phyloP scores from a whole-genome alignment of 2,113 vertebrate genomes.

The Spea multiplicata region DNA sequence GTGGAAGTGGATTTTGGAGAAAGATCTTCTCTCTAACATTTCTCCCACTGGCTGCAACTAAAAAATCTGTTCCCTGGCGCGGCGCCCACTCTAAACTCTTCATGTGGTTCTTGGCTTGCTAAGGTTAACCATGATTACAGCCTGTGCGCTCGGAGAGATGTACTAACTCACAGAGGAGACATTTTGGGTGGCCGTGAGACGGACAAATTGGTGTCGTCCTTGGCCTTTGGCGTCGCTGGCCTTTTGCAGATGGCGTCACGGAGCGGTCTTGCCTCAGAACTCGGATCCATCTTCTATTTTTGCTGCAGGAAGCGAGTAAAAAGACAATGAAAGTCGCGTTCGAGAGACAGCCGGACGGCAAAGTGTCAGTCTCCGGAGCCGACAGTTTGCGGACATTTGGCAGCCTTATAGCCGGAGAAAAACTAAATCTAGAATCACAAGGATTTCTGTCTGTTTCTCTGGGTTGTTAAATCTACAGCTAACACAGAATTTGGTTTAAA shows the following conservation, averaged over 20 bases:
- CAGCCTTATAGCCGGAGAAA: no score
- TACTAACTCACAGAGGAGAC: slow-evolving; percentile 17
- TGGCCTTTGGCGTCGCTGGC: slow-evolving; percentile 32
- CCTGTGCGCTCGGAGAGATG: slow-evolving; percentile 14
- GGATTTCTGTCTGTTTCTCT: no score
- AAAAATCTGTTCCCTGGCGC: slow-evolving; percentile 13
- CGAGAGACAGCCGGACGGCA: background rate
- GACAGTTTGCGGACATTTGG: no score
- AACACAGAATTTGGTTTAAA: no score
- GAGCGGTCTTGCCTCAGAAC: background rate
- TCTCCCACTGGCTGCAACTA: background rate
- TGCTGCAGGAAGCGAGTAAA: background rate
- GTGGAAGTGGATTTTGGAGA: no score
- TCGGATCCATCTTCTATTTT: slow-evolving; percentile 17
- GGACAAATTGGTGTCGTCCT: slow-evolving; percentile 35
- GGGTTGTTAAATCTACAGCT: no score
- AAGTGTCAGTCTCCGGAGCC: no score
- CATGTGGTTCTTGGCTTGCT: slow-evolving; percentile 35
- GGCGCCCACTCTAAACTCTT: background rate
- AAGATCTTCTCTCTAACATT: background rate
- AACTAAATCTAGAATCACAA: no score
- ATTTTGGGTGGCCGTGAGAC: slow-evolving; percentile 43
- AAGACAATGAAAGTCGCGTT: background rate
- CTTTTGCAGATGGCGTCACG: background rate
- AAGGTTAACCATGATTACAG: slow-evolving; percentile 34